Percentiles rank a stretch among this genome's conserved stretches.
phyloP scores from a whole-genome alignment of 2,113 vertebrate species.

The Columbina picui region DNA sequence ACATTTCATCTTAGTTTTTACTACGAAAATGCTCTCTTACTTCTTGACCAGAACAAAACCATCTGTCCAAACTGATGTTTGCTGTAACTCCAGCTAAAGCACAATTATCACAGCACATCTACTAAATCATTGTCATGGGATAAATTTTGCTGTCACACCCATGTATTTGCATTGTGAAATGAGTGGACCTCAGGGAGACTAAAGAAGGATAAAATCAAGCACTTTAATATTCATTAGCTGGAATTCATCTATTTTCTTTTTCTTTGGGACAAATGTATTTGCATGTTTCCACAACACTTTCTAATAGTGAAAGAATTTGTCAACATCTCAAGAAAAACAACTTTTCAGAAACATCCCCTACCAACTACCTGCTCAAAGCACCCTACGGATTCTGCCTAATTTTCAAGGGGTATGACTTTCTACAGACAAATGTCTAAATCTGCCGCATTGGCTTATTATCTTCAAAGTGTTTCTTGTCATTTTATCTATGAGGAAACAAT shows the following conservation, averaged over 20 bases:
- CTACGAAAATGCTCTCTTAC: background rate
- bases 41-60: background rate
- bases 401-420: background rate
- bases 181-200: background rate
- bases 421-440: background rate
- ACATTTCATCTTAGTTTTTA: background rate
- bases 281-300: background rate
- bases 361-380: background rate
- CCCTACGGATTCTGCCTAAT: background rate
- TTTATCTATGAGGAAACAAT: background rate
- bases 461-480: background rate
- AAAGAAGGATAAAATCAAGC: background rate
- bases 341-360: background rate
- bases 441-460: background rate
- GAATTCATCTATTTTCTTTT: background rate
- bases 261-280: background rate
- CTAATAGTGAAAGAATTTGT: background rate
- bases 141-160: background rate
- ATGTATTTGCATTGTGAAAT: background rate
- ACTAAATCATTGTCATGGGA: background rate
- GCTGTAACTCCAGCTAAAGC: background rate
- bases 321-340: background rate
- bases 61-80: background rate
- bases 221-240: background rate
- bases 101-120: background rate